A percentile compares a stretch with the other conserved stretches of the same genome.
Conservation (phyloP, 2,113 vertebrate species). For the Pimephales promelas region DNA sequence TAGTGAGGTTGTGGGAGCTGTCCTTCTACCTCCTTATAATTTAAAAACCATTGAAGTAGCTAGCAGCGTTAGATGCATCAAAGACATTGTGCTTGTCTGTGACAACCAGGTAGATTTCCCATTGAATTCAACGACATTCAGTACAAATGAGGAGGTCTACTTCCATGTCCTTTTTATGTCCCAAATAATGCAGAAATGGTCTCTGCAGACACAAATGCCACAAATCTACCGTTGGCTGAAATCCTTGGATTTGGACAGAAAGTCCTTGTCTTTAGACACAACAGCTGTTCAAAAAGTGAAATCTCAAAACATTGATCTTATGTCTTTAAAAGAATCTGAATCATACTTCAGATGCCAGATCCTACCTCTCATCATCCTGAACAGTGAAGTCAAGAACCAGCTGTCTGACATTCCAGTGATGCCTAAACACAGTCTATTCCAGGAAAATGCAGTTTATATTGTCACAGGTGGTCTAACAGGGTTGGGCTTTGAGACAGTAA, state of each 20-base stretch:
- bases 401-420: slow-evolving; percentile 73
- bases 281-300: slow-evolving; percentile 63
- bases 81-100: slow-evolving; percentile 75
- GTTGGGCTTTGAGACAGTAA: slow-evolving; percentile 86
- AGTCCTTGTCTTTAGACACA: slow-evolving; percentile 56
- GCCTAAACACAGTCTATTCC: slow-evolving; percentile 71
- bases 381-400: slow-evolving; percentile 37
- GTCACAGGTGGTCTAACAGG: slow-evolving; percentile 83
- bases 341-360: slow-evolving; percentile 77
- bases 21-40: slow-evolving; percentile 77
- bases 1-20: background rate
- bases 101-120: slow-evolving; percentile 60
- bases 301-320: slow-evolving; percentile 39
- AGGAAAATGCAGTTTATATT: slow-evolving; percentile 77
- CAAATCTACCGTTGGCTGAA: slow-evolving; percentile 74
- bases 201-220: slow-evolving; percentile 69
- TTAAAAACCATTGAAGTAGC: slow-evolving; percentile 60
- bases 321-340: slow-evolving; percentile 40
- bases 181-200: slow-evolving; percentile 75
- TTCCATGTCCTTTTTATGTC: slow-evolving; percentile 69
- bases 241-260: slow-evolving; percentile 68
- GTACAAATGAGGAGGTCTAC: slow-evolving; percentile 66
- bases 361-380: slow-evolving; percentile 68
- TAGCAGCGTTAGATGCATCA: slow-evolving; percentile 62
- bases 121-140: slow-evolving; percentile 52